Base-by-base conservation (phyloP, 1,140 invertebrate genomes). In the Mamestra configurata region DNA sequence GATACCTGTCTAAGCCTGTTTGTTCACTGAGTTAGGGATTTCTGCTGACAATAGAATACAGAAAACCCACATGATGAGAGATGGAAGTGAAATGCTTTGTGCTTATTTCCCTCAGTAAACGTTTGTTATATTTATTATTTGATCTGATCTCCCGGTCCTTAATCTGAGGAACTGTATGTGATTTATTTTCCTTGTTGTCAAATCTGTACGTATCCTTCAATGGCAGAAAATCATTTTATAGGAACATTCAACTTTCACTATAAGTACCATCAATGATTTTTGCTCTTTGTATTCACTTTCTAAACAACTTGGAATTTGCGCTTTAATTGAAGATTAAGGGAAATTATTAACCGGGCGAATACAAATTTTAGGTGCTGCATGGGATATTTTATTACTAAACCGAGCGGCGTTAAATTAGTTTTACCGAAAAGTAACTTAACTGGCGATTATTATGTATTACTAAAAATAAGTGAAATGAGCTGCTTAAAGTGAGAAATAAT, bases 1-100 rank as follows among this genome's bases (percentile, higher is more conserved):
- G 68, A 71, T 53, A 71, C 68, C 68, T 71, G 68, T 71, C 46
- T 53, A 71, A 53, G 46, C 68, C 46, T 71, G 68, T 71, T 71
- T 71, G 24, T 71, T 71, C 68, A 53, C n/a, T 46, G 64, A 66
- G 61, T 75, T 57, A 75, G 49, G 27, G 71, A 57, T 75, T 59
- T 75, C 13, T 43, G 71, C 71, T 75, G 71, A 75, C 71, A 75
- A 75, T 57, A 75, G 71, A 57, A 57, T 24, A 55, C 35, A 40
- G 53, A 75, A 72, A 49, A 59, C 68, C 68, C 68, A 71, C 46
- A 53, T 31, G 68, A 71, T 53, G 20, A 51, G 66, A 51, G 24
- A 31, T 35, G 68, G 27, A 15, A 66, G 61, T n/a, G 37, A 43
- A 43, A 24, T 20, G 22, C 68, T 71, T 71, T 71, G 46, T 53